These are phyloP conservation scores for Ictalurus punctatus DNA, from an alignment of 2,113 vertebrate species.

Conservation along the genomic window DNA sequence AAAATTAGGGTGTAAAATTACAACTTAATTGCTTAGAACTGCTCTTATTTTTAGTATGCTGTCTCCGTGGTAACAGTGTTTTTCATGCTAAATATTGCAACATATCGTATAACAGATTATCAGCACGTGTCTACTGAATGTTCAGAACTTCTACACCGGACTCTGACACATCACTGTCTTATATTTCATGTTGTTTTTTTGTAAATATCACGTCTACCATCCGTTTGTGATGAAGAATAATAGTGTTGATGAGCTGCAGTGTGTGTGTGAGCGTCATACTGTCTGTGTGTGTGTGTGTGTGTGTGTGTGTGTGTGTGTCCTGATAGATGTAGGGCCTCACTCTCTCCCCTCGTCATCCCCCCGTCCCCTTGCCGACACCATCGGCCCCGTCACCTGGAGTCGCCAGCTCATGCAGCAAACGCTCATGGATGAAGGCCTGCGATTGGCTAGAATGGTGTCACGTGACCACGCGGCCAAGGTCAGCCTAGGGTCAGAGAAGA, in stretches of 20 bases:
- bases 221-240: constrained; percentile 27
- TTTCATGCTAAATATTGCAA: not conserved
- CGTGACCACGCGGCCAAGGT: constrained; percentile 82
- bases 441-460: constrained; percentile 93
- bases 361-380: constrained; percentile 74
- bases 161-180: constrained; percentile 20
- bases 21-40: not conserved
- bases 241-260: constrained; percentile 26
- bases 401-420: constrained; percentile 96
- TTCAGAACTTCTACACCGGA: not conserved
- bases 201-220: constrained; percentile 34
- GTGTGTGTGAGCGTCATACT: constrained; percentile 55
- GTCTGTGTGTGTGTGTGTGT: constrained; percentile 46
- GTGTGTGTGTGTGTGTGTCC: constrained; percentile 62
- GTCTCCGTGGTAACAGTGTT: not conserved
- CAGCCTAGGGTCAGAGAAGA: constrained; percentile 83
- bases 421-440: constrained; percentile 94
- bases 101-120: no score
- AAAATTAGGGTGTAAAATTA: not conserved
- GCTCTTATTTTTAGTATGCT: not conserved
- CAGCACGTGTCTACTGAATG: not conserved
- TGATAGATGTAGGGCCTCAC: constrained; percentile 71
- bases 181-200: constrained; percentile 37
- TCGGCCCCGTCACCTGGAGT: constrained; percentile 85
- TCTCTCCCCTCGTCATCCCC: constrained; percentile 78